phyloP scores from a whole-genome alignment of 2,113 vertebrate genomes.

The Polyodon spathula region DNA sequence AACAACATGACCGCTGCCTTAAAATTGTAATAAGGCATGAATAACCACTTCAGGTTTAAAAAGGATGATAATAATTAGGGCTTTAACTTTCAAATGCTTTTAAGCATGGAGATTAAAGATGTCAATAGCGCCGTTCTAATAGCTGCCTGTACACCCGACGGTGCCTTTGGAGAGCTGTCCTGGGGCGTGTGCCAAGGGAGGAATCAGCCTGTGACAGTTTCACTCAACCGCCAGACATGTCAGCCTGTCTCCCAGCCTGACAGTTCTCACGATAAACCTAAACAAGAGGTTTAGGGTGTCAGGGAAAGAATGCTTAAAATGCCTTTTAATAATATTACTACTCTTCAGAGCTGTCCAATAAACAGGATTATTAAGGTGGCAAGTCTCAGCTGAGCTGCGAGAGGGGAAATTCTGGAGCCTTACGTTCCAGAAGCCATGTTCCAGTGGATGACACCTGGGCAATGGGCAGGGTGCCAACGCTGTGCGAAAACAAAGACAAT shows the following conservation, averaged over 20 bases:
- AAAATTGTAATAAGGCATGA: conserved; percentile 30
- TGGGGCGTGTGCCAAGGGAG: conserved; percentile 48
- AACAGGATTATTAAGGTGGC: conserved; percentile 30
- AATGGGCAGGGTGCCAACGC: neutral
- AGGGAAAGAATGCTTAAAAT: conserved; percentile 53
- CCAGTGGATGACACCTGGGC: neutral
- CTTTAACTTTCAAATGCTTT: conserved; percentile 33
- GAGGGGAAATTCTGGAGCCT: conserved; percentile 8
- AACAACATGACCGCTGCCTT: conserved; percentile 24
- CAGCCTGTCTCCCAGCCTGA: conserved; percentile 38
- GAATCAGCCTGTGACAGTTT: conserved; percentile 54
- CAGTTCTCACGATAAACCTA: conserved; percentile 53
- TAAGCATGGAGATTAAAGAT: conserved; percentile 30
- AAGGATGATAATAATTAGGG: conserved; percentile 4
- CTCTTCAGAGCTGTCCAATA: conserved; percentile 51
- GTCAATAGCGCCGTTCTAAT: conserved; percentile 37
- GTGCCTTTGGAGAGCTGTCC: conserved; percentile 38
- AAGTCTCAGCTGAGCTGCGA: conserved; percentile 23
- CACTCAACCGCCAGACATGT: conserved; percentile 47
- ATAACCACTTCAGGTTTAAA: conserved; percentile 28
- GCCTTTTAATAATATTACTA: conserved; percentile 47
- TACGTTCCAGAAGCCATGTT: conserved; percentile 1
- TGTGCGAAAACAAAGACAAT: neutral
- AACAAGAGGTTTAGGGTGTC: conserved; percentile 54
- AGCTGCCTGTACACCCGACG: conserved; percentile 45